A percentile compares a stretch with the other conserved stretches of the same genome.
Conservation (phyloP, 2,113 vertebrate genomes). For the Platysternon megacephalum region DNA sequence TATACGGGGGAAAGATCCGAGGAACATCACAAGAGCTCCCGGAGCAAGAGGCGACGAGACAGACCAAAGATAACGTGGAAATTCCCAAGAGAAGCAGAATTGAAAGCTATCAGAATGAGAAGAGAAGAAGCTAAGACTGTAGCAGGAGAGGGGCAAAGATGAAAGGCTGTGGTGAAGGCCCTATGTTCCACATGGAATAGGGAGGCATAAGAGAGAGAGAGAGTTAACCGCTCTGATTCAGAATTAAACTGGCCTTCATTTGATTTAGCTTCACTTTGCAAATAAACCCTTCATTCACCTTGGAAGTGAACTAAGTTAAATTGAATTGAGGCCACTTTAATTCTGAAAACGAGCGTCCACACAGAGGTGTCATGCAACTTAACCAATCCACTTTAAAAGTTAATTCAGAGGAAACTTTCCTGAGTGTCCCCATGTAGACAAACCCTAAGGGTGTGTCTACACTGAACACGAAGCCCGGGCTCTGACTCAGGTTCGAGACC, state of each 20-base stretch:
- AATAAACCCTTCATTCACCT: not conserved
- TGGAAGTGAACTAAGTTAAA: not conserved
- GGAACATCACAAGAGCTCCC: not conserved
- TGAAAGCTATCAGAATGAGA: not conserved
- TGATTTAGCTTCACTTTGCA: not conserved
- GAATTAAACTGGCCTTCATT: not conserved
- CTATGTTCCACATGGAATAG: not conserved
- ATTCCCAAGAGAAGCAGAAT: not conserved
- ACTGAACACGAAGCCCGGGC: not conserved
- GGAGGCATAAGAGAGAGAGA: not conserved
- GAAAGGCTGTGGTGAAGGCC: not conserved
- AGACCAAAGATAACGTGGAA: not conserved
- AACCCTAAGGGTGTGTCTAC: not conserved
- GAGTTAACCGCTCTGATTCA: not conserved
- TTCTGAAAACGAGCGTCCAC: not conserved
- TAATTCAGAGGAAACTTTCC: not conserved
- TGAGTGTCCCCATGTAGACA: not conserved
- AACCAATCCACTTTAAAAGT: not conserved
- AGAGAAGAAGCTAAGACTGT: not conserved
- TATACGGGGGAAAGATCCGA: not conserved
- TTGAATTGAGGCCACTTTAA: not conserved
- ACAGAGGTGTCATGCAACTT: not conserved
- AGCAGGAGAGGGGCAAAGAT: not conserved
- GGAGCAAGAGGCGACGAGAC: not conserved
- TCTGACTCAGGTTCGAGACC: too few relatives aligned